Conservation (phyloP, 2,113 vertebrate species). For the Sinosuthora webbiana region DNA sequence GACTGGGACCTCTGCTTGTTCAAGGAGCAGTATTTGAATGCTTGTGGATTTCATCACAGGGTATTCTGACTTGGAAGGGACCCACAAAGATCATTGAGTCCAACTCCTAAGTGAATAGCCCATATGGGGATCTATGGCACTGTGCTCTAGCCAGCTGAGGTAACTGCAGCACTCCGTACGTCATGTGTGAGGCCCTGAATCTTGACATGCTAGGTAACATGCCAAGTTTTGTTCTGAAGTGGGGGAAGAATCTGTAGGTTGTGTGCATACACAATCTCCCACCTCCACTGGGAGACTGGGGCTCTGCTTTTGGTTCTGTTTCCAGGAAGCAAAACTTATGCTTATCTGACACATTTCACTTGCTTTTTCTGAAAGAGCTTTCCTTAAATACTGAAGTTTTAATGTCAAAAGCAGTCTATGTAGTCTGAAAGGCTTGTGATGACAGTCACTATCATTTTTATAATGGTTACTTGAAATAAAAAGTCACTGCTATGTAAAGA, state of each 20-base stretch:
- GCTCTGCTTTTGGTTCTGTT: not conserved
- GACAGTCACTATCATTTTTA: not conserved
- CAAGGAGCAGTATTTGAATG: not conserved
- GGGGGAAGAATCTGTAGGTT: not conserved
- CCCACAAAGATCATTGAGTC: not conserved
- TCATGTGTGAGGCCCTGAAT: not conserved
- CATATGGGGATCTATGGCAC: not conserved
- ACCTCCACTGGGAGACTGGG: not conserved
- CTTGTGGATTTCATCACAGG: not conserved
- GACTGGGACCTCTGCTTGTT: not conserved
- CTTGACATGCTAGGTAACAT: not conserved
- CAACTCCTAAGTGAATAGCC: not conserved
- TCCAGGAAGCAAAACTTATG: not conserved
- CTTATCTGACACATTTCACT: not conserved
- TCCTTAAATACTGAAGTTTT: not conserved
- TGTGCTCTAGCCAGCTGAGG: not conserved
- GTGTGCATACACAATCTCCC: not conserved
- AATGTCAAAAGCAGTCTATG: not conserved
- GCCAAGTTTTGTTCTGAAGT: not conserved
- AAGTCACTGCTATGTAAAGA: not conserved
- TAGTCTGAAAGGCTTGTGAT: not conserved
- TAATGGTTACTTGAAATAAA: not conserved
- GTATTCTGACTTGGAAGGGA: not conserved
- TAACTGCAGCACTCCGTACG: not conserved
- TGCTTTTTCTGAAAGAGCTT: not conserved